These are phyloP conservation scores for Entosphenus tridentatus DNA, from an alignment of 2,113 vertebrate genomes.

Conservation along the genomic window DNA sequence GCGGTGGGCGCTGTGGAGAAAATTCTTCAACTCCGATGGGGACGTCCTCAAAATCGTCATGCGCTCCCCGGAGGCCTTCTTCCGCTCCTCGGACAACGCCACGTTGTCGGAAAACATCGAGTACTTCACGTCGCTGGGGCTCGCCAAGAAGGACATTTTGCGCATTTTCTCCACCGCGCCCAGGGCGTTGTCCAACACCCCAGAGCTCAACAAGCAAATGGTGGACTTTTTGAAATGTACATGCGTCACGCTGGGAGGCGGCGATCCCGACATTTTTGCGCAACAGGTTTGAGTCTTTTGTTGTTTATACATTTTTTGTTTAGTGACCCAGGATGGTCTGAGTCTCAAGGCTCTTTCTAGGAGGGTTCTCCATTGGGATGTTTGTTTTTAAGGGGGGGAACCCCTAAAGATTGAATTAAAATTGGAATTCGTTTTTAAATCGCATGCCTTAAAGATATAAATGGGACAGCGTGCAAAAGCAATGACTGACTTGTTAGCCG, in stretches of 20 bases:
- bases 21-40: conserved; percentile 21
- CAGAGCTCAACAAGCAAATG: conserved; percentile 33
- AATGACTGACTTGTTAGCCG: too few species aligned
- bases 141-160: conserved; percentile 23
- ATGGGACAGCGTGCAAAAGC: too few species aligned
- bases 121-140: conserved; percentile 30
- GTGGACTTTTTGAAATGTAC: conserved; percentile 22
- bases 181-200: conserved; percentile 35
- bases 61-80: conserved; percentile 38
- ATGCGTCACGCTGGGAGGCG: conserved; percentile 19
- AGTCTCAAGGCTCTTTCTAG: too few species aligned
- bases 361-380: too few species aligned
- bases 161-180: conserved; percentile 29
- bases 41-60: conserved; percentile 32
- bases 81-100: conserved; percentile 31
- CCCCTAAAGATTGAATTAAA: too few species aligned
- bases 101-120: conserved; percentile 32
- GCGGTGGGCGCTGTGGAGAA: conserved; percentile 37
- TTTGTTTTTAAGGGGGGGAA: too few species aligned
- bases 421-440: too few species aligned
- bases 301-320: too few species aligned
- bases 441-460: too few species aligned
- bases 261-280: conserved; percentile 22
- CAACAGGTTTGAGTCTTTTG: too few species aligned
- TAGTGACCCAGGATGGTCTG: too few species aligned